Base-by-base conservation (phyloP, 2,888 invertebrate genomes). In the Amblyjoppa fuscipennis region DNA sequence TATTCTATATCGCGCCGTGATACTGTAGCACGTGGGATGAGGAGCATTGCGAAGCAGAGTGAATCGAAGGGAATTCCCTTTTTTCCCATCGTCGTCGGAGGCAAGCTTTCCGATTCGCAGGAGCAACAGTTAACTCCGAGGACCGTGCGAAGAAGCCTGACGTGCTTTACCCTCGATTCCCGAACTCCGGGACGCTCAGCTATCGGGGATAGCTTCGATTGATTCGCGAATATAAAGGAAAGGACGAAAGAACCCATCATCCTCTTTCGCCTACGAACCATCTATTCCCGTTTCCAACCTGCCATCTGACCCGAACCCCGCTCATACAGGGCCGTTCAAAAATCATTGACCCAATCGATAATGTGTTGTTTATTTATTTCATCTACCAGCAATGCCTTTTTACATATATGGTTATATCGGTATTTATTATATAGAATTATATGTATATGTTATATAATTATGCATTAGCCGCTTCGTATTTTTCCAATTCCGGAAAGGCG, bases 221-320 rank as follows among this genome's bases (percentile, higher is more conserved):
- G 87, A 86, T 86, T 86, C 86, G 86, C 71, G 87, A 86, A 83
- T 86, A 80, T 81, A 84, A 83, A 78, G 83, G 71, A 75, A 80
- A 83, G 80, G 83, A 70, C 71, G 75, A 68, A 77, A 69, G 51
- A 79, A 45, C 68, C 41, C 68, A 41, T 34, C 73, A 56, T 34
- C 53, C 56, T 73, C 56, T 56, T 51, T 68, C 41, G 13, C 13
- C 56, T 68, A 69, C 25, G 25, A 59, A 45, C 69, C 41, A 78
- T 69, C 56, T 56, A 69, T 70, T 25, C 56, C 56, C 56, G 28
- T 20, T 56, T n/a, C 31, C 34, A 41, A 34, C 51, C 41, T 31
- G 41, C 34, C 53, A 13, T 64, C 41, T 34, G 49, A 51, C 64
- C 20, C 20, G 51, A 71, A 20, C 20, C 34, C 20, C 7, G 9